These are phyloP conservation scores for Sycophila sp. DNA, from an alignment of 1,140 invertebrate genomes.

Conservation along the genomic window DNA sequence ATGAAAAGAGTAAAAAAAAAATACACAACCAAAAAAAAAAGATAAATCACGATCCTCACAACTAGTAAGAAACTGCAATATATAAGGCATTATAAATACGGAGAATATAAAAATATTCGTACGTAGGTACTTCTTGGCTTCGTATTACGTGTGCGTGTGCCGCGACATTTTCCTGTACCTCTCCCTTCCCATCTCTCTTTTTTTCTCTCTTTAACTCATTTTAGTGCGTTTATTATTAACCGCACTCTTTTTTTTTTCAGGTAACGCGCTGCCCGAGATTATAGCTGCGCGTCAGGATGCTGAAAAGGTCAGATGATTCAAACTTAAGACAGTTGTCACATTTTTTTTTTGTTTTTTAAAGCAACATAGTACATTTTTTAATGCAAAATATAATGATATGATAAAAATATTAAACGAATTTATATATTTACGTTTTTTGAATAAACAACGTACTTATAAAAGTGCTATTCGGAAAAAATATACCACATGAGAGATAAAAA, in stretches of 20 bases:
- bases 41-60: conserved; percentile 51
- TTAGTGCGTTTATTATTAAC: conserved; percentile 28
- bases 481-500: too few species aligned
- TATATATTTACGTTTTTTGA: not conserved
- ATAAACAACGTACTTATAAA: not conserved
- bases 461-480: too few species aligned
- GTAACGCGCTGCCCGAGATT: conserved; percentile 56
- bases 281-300: conserved; percentile 63
- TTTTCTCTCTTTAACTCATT: conserved; percentile 42
- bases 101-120: conserved; percentile 51
- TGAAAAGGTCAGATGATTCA: conserved; percentile 59
- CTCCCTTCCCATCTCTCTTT: conserved; percentile 45
- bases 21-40: conserved; percentile 62
- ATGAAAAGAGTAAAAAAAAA: conserved; percentile 57
- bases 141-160: conserved; percentile 65
- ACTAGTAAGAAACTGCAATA: conserved; percentile 39
- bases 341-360: not conserved
- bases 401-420: too few species aligned
- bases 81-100: conserved; percentile 49
- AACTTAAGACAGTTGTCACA: conserved; percentile 1
- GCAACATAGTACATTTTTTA: too few species aligned
- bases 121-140: conserved; percentile 62
- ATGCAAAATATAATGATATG: not conserved
- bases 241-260: conserved; percentile 40
- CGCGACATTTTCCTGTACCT: conserved; percentile 49